Evolutionary conservation across 2,888 invertebrate species (phyloP), one percentile per base, ranked within the genome.

Genomic region (Caenorhabditis sp.): DNA sequence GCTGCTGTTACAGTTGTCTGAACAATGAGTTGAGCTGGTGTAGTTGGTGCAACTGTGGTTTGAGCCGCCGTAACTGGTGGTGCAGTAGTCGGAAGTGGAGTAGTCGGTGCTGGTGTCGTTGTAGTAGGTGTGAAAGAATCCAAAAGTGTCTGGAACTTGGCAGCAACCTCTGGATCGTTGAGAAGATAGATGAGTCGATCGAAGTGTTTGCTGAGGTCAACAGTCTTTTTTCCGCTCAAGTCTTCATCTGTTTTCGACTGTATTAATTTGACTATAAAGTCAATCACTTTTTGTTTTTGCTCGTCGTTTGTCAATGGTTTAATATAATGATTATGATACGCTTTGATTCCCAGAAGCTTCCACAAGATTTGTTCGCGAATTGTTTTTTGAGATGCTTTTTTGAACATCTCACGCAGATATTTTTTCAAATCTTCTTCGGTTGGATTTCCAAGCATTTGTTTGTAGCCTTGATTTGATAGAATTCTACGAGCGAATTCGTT

Each of bases 321-420:
- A 10, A 64, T 14, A 27, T 50, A 60, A 49, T 69, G 60, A 17
- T 24, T 37, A 21, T 64, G 61, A 27, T 36, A 57, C 12, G 63
- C 69, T 21, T 63, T 63, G 12, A 23, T 21, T 4, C 55, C 69
- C 8, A 69, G 55, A 24, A 64, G 59, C 43, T 69, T 69, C 61
- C 64, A 64, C 0, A 61, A 3, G 43, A 43, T 43, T 43, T 43
- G 43, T 43, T 43, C 43, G 6, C 14, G 43, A 6, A 43, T 43
- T 17, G 17, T 17, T 43, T 43, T 43, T 14, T 43, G 43, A 10
- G 43, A 43, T 10, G 43, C 14, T 14, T 43, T 43, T 43, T 43
- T 43, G 10, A 43, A 43, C 3, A 43, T 17, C 3, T 43, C 8
- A 10, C 43, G 27, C 12, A 69, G 21, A 17, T 69, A 60, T 21